These are phyloP conservation scores for Digitonthophagus gazella DNA, from an alignment of 2,888 invertebrate genomes.

Conservation along the genomic window DNA sequence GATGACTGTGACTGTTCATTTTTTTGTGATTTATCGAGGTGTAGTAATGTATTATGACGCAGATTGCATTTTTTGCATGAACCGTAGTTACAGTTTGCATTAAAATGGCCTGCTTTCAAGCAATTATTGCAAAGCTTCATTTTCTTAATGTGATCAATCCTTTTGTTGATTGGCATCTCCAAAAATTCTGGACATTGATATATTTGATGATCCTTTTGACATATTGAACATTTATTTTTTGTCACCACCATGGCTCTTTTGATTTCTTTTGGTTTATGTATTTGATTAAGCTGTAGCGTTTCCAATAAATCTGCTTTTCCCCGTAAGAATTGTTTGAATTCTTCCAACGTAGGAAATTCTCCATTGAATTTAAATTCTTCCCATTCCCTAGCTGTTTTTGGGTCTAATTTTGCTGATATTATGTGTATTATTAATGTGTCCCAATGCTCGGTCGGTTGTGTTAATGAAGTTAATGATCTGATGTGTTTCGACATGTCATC, in stretches of 20 bases:
- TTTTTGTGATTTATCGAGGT: constrained; percentile 4
- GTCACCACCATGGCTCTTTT: no score
- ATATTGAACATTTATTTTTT: no score
- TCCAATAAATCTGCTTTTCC: constrained; percentile 18
- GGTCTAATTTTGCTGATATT: constrained; percentile 17
- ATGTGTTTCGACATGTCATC: constrained; percentile 21
- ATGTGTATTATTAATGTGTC: constrained; percentile 19
- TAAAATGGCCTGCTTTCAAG: constrained; percentile 24
- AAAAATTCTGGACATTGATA: neutral
- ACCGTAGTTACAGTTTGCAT: constrained; percentile 17
- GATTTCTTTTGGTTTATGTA: no score
- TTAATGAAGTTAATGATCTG: constrained; percentile 11
- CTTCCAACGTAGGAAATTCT: constrained; percentile 11
- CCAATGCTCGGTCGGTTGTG: constrained; percentile 16
- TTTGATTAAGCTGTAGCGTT: constrained; percentile 14
- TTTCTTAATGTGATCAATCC: constrained; percentile 8
- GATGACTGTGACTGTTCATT: neutral
- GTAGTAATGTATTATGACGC: constrained; percentile 29
- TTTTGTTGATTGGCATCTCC: neutral
- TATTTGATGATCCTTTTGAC: no score
- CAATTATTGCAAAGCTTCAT: constrained; percentile 6
- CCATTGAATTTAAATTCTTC: constrained; percentile 13
- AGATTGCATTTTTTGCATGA: constrained; percentile 24
- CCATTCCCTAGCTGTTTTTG: constrained; percentile 15
- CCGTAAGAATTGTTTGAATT: constrained; percentile 11